Base-by-base conservation (phyloP, 2,113 vertebrate species). In the Phalacrocorax pelagicus region DNA sequence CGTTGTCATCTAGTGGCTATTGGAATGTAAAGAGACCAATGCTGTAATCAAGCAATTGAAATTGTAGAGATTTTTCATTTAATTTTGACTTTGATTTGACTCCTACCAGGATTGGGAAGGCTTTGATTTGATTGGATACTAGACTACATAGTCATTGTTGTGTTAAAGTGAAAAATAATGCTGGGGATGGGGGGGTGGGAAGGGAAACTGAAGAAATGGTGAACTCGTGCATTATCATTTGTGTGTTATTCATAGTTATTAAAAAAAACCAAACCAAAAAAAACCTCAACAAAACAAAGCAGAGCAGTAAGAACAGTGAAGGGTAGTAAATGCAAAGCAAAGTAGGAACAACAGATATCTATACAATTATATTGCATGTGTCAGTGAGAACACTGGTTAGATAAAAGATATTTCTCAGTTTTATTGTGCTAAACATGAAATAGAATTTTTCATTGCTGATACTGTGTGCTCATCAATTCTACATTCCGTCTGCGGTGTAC, bases 361-460 rank as follows among this genome's bases (percentile, higher is more conserved):
- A 24, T 61, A 79, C 27, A 49, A 29, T 66, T 86, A 40, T 38
- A 66, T 62, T 77, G 67, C 24, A 86, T 24, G 13, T 94, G 46
- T 85, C 88, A 70, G 58, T 40, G 29, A 88, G 59, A 90, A 77
- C 27, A 58, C 19, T 70, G 36, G 36, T 69, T 82, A 93, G 58
- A 75, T 69, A 54, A 90, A 88, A 92, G 81, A 58, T 83, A 17
- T 61, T 94, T 34, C 44, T 62, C 42, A 27, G 51, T 88, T 96
- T 83, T 83, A 15, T 91, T 89, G 70, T 90, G 51, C 42, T 94
- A 92, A 90, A 91, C 74, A 88, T 93, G 79, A 96, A 96, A 77
- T 82, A 91, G 70, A 92, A 87, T 92, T 94, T 95, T 96, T 95
- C 70, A 70, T 75, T 90, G 36, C 54, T 82, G 81, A 80, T 72